These are phyloP conservation scores for Xiphophorus couchianus DNA, from an alignment of 2,113 vertebrate species.

Conservation along the genomic window DNA sequence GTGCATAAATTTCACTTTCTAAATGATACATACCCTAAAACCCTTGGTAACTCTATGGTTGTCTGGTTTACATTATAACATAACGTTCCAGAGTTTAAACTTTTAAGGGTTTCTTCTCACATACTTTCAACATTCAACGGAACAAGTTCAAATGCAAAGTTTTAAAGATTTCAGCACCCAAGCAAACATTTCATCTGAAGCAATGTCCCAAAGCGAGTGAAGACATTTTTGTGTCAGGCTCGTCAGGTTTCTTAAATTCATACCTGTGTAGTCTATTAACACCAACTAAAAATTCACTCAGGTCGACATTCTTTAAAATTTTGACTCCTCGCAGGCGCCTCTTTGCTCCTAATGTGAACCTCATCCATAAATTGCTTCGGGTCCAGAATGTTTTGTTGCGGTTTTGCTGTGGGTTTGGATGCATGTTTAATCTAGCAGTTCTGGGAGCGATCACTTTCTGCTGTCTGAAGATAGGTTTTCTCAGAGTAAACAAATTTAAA, in stretches of 20 bases:
- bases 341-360: slow-evolving; percentile 63
- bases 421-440: slow-evolving; percentile 77
- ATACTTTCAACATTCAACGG: slow-evolving; percentile 27
- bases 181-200: slow-evolving; percentile 13
- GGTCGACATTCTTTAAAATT: slow-evolving; percentile 38
- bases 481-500: slow-evolving; percentile 40
- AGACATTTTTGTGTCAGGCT: slow-evolving; percentile 1
- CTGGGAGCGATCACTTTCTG: slow-evolving; percentile 79
- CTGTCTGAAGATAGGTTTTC: slow-evolving; percentile 72
- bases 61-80: no score
- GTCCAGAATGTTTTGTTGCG: slow-evolving; percentile 76
- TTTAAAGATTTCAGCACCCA: slow-evolving; percentile 11
- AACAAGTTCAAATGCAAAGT: slow-evolving; percentile 22
- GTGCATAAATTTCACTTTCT: no score
- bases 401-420: slow-evolving; percentile 74
- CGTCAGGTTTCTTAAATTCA: slow-evolving; percentile 13
- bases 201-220: slow-evolving; percentile 8
- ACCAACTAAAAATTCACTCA: slow-evolving; percentile 29
- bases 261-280: slow-evolving; percentile 30
- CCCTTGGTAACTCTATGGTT: no score
- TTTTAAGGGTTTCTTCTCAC: slow-evolving; percentile 18
- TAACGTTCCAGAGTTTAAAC: neutral
- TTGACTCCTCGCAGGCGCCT: slow-evolving; percentile 52
- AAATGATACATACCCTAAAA: no score
- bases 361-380: slow-evolving; percentile 70